phyloP scores from a whole-genome alignment of 2,888 invertebrate genomes.

The Apeira syringaria region DNA sequence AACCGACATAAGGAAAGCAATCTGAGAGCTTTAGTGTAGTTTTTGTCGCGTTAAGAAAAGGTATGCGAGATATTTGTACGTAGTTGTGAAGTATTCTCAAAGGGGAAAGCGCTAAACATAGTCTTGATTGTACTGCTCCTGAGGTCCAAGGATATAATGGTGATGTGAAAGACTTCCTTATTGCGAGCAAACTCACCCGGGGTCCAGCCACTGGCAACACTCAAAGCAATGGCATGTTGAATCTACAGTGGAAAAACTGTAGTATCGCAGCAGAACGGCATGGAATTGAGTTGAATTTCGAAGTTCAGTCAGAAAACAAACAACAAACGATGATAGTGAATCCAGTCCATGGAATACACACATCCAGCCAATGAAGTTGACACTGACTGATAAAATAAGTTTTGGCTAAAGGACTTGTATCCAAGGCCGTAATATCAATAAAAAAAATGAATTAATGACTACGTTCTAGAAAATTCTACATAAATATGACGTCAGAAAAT shows the following conservation, averaged over 20 bases:
- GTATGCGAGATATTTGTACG: constrained; percentile 27
- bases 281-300: no score
- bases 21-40: constrained; percentile 16
- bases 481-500: no score
- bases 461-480: constrained; percentile 8
- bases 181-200: constrained; percentile 30
- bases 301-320: no score
- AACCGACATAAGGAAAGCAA: constrained; percentile 29
- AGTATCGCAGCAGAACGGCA: no score
- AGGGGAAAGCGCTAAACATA: constrained; percentile 32
- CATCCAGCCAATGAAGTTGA: no score
- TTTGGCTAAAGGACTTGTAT: no score
- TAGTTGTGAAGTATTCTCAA: constrained; percentile 25
- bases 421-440: no score
- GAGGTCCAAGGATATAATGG: constrained; percentile 32
- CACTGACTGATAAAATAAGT: no score
- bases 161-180: constrained; percentile 40
- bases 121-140: constrained; percentile 29
- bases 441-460: constrained; percentile 38
- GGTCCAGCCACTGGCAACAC: constrained; percentile 35
- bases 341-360: no score
- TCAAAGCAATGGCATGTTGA: no score
- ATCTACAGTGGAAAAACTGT: no score
- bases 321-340: no score
- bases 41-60: constrained; percentile 18